These are phyloP conservation scores for Diabrotica virgifera DNA, from an alignment of 1,140 invertebrate genomes.

Conservation along the genomic window DNA sequence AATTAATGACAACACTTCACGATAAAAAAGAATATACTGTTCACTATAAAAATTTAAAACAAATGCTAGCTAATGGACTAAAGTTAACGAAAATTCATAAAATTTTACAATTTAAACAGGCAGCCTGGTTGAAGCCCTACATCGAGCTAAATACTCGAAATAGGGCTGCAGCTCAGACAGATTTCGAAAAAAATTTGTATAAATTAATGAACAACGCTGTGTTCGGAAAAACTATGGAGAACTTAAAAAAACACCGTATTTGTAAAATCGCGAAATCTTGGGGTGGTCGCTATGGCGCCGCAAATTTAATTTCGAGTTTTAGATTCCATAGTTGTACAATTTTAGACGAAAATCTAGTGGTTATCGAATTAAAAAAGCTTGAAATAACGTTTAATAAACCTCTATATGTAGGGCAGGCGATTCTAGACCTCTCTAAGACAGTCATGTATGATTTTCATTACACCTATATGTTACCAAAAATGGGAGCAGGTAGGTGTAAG, in stretches of 20 bases:
- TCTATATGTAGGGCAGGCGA: slow-evolving; percentile 37
- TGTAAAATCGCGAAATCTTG: background rate
- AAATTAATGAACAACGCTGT: slow-evolving; percentile 50
- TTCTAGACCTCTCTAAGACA: background rate
- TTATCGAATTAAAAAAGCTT: slow-evolving; percentile 15
- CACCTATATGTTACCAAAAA: slow-evolving; percentile 25
- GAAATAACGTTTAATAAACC: slow-evolving; percentile 44
- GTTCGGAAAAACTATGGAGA: no score
- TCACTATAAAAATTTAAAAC: slow-evolving; percentile 40
- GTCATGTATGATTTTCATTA: no score
- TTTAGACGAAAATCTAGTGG: slow-evolving; percentile 42
- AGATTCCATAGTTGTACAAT: slow-evolving; percentile 32
- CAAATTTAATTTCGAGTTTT: slow-evolving; percentile 12
- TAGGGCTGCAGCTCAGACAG: slow-evolving; percentile 39
- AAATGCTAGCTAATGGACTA: no score
- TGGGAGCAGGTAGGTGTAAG: slow-evolving; percentile 26
- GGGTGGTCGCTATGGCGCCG: slow-evolving; percentile 15
- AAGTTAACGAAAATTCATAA: slow-evolving; percentile 14
- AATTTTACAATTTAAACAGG: slow-evolving; percentile 49
- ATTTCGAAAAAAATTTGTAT: slow-evolving; percentile 48
- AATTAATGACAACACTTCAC: slow-evolving; percentile 43
- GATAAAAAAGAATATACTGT: slow-evolving; percentile 45
- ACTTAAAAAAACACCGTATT: no score
- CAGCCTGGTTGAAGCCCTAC: slow-evolving; percentile 44
- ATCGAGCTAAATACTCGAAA: slow-evolving; percentile 47